These are phyloP conservation scores for Drosophila asahinai DNA, from an alignment of 1,140 invertebrate species.

Conservation along the genomic window DNA sequence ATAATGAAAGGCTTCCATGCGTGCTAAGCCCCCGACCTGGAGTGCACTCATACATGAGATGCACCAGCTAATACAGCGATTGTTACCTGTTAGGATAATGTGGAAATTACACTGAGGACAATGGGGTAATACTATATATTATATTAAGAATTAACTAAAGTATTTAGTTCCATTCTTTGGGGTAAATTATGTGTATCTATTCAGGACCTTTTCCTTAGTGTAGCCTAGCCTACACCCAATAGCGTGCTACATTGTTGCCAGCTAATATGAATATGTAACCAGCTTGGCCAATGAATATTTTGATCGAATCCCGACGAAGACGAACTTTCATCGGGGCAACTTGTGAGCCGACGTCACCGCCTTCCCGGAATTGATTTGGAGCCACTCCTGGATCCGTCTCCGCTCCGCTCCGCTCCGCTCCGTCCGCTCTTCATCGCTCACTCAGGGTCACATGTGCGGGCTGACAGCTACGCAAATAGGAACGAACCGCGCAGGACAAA, in stretches of 20 bases:
- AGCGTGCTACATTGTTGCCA: conserved; percentile 6
- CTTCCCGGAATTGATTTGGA: conserved; percentile 36
- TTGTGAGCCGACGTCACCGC: conserved; percentile 8
- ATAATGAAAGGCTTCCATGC: conserved; percentile 51
- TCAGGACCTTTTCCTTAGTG: neutral
- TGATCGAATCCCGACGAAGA: conserved; percentile 34
- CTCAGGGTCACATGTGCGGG: conserved; percentile 68
- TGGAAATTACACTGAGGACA: neutral
- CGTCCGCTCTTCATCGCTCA: conserved; percentile 15
- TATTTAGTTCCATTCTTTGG: no score
- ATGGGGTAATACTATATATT: no score
- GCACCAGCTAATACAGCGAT: conserved; percentile 17
- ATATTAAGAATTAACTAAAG: no score
- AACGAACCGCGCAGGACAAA: conserved; percentile 47
- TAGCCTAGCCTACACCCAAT: neutral
- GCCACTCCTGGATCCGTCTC: conserved; percentile 4
- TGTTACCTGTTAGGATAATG: conserved; percentile 3
- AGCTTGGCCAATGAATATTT: conserved; percentile 42
- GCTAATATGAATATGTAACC: conserved; percentile 50
- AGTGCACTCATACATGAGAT: conserved; percentile 30
- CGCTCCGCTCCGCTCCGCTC: neutral
- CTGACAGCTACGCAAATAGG: conserved; percentile 78
- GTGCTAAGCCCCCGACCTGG: conserved; percentile 10
- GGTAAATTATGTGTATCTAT: no score
- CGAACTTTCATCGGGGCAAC: conserved; percentile 34